A percentile compares a stretch with the other conserved stretches of the same genome.
phyloP scores from a whole-genome alignment of 2,797 vertebrate species.

The Hemibagrus guttatus region DNA sequence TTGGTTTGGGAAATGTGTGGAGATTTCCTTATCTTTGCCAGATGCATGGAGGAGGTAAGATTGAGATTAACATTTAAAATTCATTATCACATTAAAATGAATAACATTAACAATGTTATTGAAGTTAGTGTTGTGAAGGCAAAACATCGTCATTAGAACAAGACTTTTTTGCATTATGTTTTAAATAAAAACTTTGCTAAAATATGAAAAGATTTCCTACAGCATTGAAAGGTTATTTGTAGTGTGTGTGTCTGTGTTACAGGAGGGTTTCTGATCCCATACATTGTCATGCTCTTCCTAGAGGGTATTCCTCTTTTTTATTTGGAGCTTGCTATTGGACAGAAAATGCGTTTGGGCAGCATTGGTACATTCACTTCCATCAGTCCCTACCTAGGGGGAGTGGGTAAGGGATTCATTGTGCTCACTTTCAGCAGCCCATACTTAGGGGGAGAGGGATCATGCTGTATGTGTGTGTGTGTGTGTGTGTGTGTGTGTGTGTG shows the following conservation, averaged over 20 bases:
- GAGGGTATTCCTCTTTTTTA: slow-evolving; percentile 91
- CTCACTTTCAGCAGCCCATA: slow-evolving; percentile 87
- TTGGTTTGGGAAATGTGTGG: slow-evolving; percentile 97
- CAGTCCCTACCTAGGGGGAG: slow-evolving; percentile 87
- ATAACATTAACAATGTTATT: no score
- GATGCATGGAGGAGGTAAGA: slow-evolving; percentile 93
- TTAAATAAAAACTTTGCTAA: neutral
- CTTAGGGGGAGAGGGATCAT: slow-evolving; percentile 82
- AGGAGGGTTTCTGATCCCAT: slow-evolving; percentile 92
- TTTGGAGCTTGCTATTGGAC: slow-evolving; percentile 90
- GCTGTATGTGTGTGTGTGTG: neutral
- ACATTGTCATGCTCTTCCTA: slow-evolving; percentile 85
- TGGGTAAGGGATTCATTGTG: slow-evolving; percentile 76
- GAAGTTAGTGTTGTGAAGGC: no score
- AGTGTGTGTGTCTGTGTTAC: slow-evolving; percentile 27
- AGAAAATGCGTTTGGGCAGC: slow-evolving; percentile 89
- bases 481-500: neutral
- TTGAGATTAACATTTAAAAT: neutral
- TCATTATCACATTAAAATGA: neutral
- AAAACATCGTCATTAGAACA: no score
- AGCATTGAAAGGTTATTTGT: neutral
- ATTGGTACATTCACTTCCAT: slow-evolving; percentile 87
- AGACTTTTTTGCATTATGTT: neutral
- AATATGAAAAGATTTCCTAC: neutral
- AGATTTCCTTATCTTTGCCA: slow-evolving; percentile 95